A percentile compares a stretch with the other conserved stretches of the same genome.
Evolutionary conservation across 1,140 invertebrate species (phyloP).

Genomic region (Zeugodacus cucurbitae): DNA sequence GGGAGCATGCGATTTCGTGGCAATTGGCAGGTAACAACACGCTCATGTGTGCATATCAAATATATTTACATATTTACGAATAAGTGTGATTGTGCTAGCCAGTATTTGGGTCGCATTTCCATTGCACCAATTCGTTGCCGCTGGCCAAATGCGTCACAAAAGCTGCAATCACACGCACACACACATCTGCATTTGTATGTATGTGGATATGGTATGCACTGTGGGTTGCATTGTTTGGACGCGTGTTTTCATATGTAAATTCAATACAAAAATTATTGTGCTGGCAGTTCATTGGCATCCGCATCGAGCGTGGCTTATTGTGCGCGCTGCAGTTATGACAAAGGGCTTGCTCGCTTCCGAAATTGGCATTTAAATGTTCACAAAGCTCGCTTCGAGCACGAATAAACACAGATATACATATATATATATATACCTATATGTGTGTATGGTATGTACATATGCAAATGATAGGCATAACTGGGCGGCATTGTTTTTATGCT

Average conservation of each 20-base stretch:
- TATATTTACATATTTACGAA: background rate
- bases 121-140: background rate
- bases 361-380: background rate
- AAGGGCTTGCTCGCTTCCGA: background rate
- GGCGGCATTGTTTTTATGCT: background rate
- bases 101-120: background rate
- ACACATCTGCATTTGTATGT: too few species aligned
- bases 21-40: background rate
- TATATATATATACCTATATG: too few species aligned
- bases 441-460: background rate
- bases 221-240: background rate
- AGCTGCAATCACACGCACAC: background rate
- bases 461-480: background rate
- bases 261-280: background rate
- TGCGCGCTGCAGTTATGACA: background rate
- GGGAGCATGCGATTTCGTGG: background rate
- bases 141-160: background rate
- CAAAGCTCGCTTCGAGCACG: background rate
- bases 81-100: background rate
- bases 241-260: conserved; percentile 2
- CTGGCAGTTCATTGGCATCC: background rate
- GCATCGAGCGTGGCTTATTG: background rate
- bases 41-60: background rate
- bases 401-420: background rate
- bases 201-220: background rate